Evolutionary conservation across 2,113 vertebrate species (phyloP).

Genomic region (Sinocyclocheilus anophthalmus): DNA sequence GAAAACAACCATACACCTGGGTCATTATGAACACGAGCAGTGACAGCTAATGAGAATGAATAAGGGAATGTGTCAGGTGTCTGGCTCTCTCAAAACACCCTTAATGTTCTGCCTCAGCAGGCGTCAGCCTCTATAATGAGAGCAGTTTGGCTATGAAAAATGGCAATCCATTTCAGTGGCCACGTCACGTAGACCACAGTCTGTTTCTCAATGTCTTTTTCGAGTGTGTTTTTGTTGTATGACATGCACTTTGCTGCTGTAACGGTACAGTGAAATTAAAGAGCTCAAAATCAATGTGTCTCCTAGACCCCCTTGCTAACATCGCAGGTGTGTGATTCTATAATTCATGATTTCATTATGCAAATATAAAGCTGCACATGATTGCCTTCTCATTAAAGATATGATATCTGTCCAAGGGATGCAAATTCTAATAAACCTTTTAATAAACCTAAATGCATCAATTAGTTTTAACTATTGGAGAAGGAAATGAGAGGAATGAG

Average conservation of each 20-base stretch:
- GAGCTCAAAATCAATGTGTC: neutral
- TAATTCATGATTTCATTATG: slow-evolving; percentile 27
- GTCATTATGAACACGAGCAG: slow-evolving; percentile 38
- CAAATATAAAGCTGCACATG: slow-evolving; percentile 17
- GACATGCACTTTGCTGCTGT: neutral
- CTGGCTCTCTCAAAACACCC: neutral
- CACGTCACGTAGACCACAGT: neutral
- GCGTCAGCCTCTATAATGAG: slow-evolving; percentile 7
- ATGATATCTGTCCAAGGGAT: slow-evolving; percentile 16
- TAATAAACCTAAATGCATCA: slow-evolving; percentile 5
- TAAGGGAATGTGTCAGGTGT: neutral
- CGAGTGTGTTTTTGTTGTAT: neutral
- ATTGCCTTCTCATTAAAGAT: slow-evolving; percentile 9
- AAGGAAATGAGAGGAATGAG: neutral
- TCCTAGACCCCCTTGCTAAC: neutral
- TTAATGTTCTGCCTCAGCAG: slow-evolving; percentile 1
- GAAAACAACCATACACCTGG: slow-evolving; percentile 21
- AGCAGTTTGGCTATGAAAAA: slow-evolving; percentile 21
- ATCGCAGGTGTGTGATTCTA: neutral
- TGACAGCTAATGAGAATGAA: slow-evolving; percentile 40
- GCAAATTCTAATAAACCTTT: neutral
- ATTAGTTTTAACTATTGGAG: neutral
- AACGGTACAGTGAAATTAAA: neutral
- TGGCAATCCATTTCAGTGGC: neutral
- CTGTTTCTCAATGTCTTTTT: neutral